Base-by-base conservation (phyloP, 1,140 invertebrate species). In the Drosophila nikananu region DNA sequence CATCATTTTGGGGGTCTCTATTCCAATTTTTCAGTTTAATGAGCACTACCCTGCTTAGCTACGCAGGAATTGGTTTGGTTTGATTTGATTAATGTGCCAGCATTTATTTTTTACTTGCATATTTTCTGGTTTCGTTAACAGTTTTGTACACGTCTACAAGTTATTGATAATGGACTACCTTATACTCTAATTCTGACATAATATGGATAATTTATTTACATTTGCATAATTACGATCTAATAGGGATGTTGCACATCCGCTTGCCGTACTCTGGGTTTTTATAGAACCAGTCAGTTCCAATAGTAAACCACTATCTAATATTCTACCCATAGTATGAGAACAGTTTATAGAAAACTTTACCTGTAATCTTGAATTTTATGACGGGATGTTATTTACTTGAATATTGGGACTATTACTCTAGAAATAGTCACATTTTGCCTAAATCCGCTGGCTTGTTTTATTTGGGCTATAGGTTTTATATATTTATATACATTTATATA, bases 151-250 rank as follows among this genome's bases (percentile, higher is more conserved):
- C 39, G 19, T 48, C 46, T 75, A 74, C 51, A 35, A 44, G 23
- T 44, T 44, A 41, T 46, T 52, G 19, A 49, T 80, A 61, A 21
- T 66, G 37, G 17, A 27, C 63, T 55, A 77, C 49, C 62, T 54
- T 35, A 35, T 19, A 44, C 27, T 25, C 23, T 74, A 61, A 39
- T 17, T 46, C 12, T 60, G 49, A 17, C 39, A 39, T 57, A 72
- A 63, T 52, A 66, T 41, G 59, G 48, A 52, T 76, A 66, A 37
- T 51, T 63, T 84, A 84, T 81, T 19, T 84, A 83, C 81, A 84
- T 41, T 63, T 57, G 64, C 25, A 68, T 58, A 73, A 72, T 62
- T 68, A 51, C 23, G 49, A 30, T 58, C 37, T 63, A 66, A 66
- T 54, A 59, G 37, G 42, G 77, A 48, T 49, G 2, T 65, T 65